Evolutionary conservation across 1,140 invertebrate genomes (phyloP).

Genomic region (Pogonognathellus flavescens): DNA sequence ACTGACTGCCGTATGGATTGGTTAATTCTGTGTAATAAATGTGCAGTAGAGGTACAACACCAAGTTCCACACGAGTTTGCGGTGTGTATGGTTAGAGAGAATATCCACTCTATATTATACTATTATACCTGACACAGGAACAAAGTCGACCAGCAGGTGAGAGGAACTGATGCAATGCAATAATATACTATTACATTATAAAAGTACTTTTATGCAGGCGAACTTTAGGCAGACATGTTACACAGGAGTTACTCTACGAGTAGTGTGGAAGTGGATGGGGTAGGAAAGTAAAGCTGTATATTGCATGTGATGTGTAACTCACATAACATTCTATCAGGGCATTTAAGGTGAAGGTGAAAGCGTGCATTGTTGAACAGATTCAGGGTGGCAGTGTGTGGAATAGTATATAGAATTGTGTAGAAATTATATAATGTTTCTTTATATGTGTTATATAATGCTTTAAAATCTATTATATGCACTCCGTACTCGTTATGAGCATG

Average conservation of each 20-base stretch:
- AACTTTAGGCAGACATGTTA: not conserved
- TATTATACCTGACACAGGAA: not conserved
- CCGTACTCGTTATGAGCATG: not conserved
- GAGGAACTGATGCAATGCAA: conserved; percentile 43
- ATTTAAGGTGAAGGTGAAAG: conserved; percentile 48
- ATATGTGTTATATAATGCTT: not conserved
- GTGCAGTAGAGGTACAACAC: not conserved
- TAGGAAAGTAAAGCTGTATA: conserved; percentile 40
- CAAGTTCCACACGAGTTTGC: too few relatives aligned
- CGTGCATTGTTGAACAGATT: conserved; percentile 22
- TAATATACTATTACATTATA: conserved; percentile 12
- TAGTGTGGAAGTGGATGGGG: not conserved
- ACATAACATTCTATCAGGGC: conserved; percentile 39
- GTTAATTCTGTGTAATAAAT: not conserved
- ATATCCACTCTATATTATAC: not conserved
- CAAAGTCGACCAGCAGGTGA: conserved; percentile 14
- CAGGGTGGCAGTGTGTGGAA: not conserved
- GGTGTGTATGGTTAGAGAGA: too few relatives aligned
- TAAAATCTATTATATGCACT: not conserved
- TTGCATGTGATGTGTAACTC: conserved; percentile 23
- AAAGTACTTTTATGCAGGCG: conserved; percentile 3
- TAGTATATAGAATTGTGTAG: not conserved
- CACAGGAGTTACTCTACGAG: not conserved
- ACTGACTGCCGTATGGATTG: not conserved
- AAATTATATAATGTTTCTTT: not conserved